Conservation (phyloP, 2,888 invertebrate genomes). For the Drosophila parthenogenetica region DNA sequence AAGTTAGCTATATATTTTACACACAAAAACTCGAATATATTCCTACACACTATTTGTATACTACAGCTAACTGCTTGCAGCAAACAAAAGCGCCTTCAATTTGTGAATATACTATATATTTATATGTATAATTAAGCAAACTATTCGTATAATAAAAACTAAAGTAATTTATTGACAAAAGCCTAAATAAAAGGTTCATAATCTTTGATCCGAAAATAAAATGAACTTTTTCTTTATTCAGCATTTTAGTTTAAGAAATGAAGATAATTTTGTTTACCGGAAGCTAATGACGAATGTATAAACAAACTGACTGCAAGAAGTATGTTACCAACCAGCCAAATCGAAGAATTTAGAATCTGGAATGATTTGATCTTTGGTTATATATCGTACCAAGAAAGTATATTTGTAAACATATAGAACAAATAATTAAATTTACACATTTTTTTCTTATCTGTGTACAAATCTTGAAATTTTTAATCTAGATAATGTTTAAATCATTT, state of each 20-base stretch:
- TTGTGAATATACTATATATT: conserved; percentile 71
- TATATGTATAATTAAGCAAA: conserved; percentile 32
- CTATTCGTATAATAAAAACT: conserved; percentile 8
- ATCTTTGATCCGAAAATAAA: neutral
- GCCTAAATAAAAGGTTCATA: conserved; percentile 31
- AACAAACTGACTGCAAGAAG: neutral
- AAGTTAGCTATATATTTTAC: conserved; percentile 47
- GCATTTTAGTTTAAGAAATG: conserved; percentile 8
- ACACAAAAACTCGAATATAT: conserved; percentile 50
- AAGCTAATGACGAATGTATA: too few species aligned
- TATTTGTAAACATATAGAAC: too few species aligned
- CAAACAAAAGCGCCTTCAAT: conserved; percentile 71
- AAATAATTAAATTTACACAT: too few species aligned
- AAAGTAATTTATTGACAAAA: conserved; percentile 52
- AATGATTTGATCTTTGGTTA: too few species aligned
- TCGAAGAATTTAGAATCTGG: too few species aligned
- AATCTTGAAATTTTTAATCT: too few species aligned
- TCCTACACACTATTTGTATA: conserved; percentile 59
- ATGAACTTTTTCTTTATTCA: neutral
- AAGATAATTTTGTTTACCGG: neutral
- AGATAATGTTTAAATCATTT: too few species aligned
- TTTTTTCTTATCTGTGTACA: too few species aligned
- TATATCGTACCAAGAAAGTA: too few species aligned
- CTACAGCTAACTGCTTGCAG: conserved; percentile 59
- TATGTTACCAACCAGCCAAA: neutral